Percentiles rank a stretch among this genome's conserved stretches.
phyloP scores from a whole-genome alignment of 2,113 vertebrate genomes.

The Formicarius rufipectus region DNA sequence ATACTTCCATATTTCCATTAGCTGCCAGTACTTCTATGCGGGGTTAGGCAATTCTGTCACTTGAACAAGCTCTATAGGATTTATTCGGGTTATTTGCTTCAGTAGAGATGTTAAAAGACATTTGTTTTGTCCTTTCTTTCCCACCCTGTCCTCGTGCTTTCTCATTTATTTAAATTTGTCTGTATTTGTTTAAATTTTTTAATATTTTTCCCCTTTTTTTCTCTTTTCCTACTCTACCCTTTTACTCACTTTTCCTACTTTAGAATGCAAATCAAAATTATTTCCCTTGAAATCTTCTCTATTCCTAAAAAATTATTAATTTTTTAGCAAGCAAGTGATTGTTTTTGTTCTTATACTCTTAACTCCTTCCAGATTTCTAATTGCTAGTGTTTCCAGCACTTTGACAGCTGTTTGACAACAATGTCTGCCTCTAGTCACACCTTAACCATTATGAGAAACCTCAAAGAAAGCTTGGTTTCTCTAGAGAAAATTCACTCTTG shows the following conservation, averaged over 20 bases:
- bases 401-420: neutral
- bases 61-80: neutral
- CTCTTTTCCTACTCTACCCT: neutral
- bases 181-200: neutral
- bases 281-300: neutral
- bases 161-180: neutral
- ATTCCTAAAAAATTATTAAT: neutral
- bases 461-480: neutral
- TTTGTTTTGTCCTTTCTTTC: neutral
- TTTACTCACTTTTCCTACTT: neutral
- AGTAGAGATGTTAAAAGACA: neutral
- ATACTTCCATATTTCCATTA: neutral
- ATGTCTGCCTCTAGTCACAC: neutral
- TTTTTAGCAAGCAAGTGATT: neutral
- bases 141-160: neutral
- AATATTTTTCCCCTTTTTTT: fast-evolving
- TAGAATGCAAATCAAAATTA: neutral
- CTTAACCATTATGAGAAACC: neutral
- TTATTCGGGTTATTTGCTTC: neutral
- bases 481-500: neutral
- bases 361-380: slow-evolving; percentile 3
- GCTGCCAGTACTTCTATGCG: neutral
- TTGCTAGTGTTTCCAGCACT: neutral
- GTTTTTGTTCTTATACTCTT: neutral
- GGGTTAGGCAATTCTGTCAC: neutral